phyloP scores from a whole-genome alignment of 2,797 vertebrate genomes.

The Lates japonicus region DNA sequence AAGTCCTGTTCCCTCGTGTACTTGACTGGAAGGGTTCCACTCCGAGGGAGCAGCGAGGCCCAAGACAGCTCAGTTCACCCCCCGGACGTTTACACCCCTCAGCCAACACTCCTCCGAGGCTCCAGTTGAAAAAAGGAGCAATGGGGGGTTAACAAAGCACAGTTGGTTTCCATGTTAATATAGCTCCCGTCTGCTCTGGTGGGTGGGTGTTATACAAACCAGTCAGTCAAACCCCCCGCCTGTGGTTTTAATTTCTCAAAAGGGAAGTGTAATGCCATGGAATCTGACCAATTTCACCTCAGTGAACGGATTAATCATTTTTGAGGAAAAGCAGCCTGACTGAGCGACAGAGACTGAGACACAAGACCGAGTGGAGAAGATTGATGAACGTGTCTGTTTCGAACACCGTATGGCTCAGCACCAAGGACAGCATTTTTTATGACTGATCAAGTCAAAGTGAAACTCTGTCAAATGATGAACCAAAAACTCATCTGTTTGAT shows the following conservation, averaged over 20 bases:
- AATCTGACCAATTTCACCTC: slow-evolving; percentile 40
- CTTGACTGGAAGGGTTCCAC: slow-evolving; percentile 41
- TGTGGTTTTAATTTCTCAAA: slow-evolving; percentile 47
- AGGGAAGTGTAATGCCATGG: background rate
- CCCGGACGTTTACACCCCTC: slow-evolving; percentile 34
- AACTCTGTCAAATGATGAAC: slow-evolving; percentile 33
- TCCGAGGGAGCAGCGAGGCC: slow-evolving; percentile 30
- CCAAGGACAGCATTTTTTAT: slow-evolving; percentile 32
- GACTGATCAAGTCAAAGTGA: slow-evolving; percentile 43
- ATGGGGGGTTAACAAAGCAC: slow-evolving; percentile 21
- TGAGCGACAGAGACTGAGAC: slow-evolving; percentile 19
- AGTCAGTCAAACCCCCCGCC: slow-evolving; percentile 29
- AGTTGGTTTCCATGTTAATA: slow-evolving; percentile 41
- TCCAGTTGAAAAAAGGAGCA: slow-evolving; percentile 46
- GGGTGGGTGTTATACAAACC: slow-evolving; percentile 37
- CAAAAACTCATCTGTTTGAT: slow-evolving; percentile 7
- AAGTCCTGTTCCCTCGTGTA: slow-evolving; percentile 27
- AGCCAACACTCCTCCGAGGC: slow-evolving; percentile 31
- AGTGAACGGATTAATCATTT: slow-evolving; percentile 23
- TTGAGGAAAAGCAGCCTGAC: slow-evolving; percentile 22
- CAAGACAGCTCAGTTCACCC: slow-evolving; percentile 26
- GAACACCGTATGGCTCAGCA: slow-evolving; percentile 29
- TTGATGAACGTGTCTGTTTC: slow-evolving; percentile 40
- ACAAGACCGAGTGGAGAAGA: slow-evolving; percentile 3
- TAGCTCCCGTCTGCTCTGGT: slow-evolving; percentile 27